A percentile compares a stretch with the other conserved stretches of the same genome.
phyloP scores from a whole-genome alignment of 2,797 vertebrate genomes.

The Fundulus diaphanus region DNA sequence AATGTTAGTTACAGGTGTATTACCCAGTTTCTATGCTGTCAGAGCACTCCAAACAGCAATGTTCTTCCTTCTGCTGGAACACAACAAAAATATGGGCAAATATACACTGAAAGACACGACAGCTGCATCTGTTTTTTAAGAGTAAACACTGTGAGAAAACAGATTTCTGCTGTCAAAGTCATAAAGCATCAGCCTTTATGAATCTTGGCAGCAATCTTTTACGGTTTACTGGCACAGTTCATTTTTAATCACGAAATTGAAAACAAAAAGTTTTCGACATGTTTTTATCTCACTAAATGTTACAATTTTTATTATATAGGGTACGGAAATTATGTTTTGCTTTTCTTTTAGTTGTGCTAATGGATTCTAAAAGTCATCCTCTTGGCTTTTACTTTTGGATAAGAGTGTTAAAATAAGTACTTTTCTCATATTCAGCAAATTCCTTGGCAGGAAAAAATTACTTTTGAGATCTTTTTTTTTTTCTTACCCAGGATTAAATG shows the following conservation, averaged over 20 bases:
- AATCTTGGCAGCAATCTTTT: background rate
- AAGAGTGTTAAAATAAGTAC: background rate
- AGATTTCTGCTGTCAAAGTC: background rate
- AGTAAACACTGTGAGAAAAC: background rate
- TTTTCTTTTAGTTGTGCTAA: background rate
- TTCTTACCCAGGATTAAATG: conserved; percentile 63
- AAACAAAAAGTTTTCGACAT: background rate
- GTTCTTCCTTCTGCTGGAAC: background rate
- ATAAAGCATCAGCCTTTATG: background rate
- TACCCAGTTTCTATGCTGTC: background rate
- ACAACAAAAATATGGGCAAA: background rate
- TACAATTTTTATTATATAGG: background rate
- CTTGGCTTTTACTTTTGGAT: conserved; percentile 16
- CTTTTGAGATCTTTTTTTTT: conserved; percentile 58
- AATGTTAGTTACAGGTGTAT: background rate
- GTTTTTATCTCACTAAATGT: background rate
- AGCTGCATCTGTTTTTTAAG: background rate
- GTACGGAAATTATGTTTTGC: background rate
- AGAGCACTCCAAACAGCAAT: background rate
- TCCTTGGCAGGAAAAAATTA: conserved; percentile 23
- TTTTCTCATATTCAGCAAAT: conserved; percentile 53
- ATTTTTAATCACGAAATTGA: background rate
- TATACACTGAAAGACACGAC: background rate
- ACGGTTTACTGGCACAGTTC: background rate
- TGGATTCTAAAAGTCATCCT: conserved; percentile 11